A percentile compares a stretch with the other conserved stretches of the same genome.
phyloP scores from a whole-genome alignment of 2,888 invertebrate species.

The Aphodius granarius region DNA sequence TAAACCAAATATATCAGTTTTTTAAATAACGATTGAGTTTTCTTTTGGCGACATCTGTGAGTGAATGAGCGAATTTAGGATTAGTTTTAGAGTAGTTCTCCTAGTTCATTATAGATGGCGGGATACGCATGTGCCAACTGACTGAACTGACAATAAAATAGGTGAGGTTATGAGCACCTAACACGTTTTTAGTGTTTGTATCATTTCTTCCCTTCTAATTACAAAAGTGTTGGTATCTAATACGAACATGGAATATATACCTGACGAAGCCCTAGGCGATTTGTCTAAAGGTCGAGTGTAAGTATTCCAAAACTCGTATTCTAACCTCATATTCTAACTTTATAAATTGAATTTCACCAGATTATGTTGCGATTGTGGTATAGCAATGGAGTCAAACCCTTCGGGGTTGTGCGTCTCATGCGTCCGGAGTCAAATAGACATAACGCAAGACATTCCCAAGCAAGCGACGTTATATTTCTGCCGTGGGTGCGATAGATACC shows the following conservation, averaged over 20 bases:
- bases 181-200: background rate
- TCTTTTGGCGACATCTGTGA: background rate
- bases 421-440: slow-evolving; percentile 87
- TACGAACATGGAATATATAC: slow-evolving; percentile 8
- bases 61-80: background rate
- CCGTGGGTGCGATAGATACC: slow-evolving; percentile 89
- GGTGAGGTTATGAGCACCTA: background rate
- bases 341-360: slow-evolving; percentile 54
- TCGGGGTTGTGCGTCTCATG: slow-evolving; percentile 98
- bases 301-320: slow-evolving; percentile 10
- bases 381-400: slow-evolving; percentile 90
- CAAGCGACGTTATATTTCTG: slow-evolving; percentile 90
- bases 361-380: slow-evolving; percentile 94
- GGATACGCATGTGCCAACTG: no score
- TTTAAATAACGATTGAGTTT: background rate
- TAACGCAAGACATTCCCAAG: slow-evolving; percentile 95
- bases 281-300: slow-evolving; percentile 2
- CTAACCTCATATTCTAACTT: no score
- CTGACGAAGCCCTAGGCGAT: background rate
- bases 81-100: background rate
- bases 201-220: background rate
- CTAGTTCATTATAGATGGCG: background rate
- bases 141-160: background rate
- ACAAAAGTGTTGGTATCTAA: background rate
- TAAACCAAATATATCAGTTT: slow-evolving; percentile 19